Evolutionary conservation across 1,140 invertebrate species (phyloP).

Genomic region (Coenobita brevimanus): DNA sequence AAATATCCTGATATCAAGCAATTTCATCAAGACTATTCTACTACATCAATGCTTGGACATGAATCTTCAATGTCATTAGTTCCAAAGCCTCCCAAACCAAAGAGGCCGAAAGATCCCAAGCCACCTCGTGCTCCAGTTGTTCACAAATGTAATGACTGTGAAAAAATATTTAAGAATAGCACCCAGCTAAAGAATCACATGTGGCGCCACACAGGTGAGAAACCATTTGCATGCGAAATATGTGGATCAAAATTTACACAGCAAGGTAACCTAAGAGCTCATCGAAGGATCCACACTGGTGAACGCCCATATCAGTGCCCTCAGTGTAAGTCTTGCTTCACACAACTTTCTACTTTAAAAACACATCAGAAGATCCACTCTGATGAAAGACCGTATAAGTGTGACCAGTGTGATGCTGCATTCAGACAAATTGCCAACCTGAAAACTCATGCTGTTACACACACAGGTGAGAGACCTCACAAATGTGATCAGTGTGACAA

Average conservation of each 20-base stretch:
- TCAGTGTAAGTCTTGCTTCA: conserved; percentile 67
- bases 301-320: conserved; percentile 82
- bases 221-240: conserved; percentile 69
- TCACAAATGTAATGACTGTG: conserved; percentile 69
- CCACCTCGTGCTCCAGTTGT: conserved; percentile 66
- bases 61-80: conserved; percentile 32
- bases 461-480: conserved; percentile 80
- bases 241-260: conserved; percentile 95
- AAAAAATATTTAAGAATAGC: conserved; percentile 70
- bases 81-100: conserved; percentile 69
- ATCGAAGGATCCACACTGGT: conserved; percentile 91
- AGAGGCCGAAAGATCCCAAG: conserved; percentile 69
- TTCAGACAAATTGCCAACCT: conserved; percentile 80
- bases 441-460: conserved; percentile 72
- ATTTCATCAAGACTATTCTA: conserved; percentile 65
- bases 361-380: conserved; percentile 70
- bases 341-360: conserved; percentile 68
- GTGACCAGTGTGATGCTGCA: conserved; percentile 88
- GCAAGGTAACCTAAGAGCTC: conserved; percentile 93
- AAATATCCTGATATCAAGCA: conserved; percentile 67
- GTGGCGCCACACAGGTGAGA: conserved; percentile 70
- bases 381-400: conserved; percentile 76
- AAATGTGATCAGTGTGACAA: conserved; percentile 80
- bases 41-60: conserved; percentile 34
- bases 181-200: conserved; percentile 71